A percentile compares a stretch with the other conserved stretches of the same genome.
Evolutionary conservation across 2,113 vertebrate genomes (phyloP).

Genomic region (Psittacula cyanocephala): DNA sequence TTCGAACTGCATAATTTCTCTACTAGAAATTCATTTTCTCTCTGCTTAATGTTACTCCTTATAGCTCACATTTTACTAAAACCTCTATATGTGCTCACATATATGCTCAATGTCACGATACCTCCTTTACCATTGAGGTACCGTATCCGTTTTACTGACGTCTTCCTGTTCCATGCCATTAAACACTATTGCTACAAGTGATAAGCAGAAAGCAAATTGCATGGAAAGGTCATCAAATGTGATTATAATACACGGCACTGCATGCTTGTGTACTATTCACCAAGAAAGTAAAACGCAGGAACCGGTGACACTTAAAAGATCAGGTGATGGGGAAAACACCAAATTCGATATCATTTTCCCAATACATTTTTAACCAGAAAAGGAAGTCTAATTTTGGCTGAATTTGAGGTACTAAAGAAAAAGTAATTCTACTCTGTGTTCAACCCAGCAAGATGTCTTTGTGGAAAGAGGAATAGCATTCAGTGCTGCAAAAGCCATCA

Average conservation of each 20-base stretch:
- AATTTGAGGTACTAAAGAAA: background rate
- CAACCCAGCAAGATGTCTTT: background rate
- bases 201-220: background rate
- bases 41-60: background rate
- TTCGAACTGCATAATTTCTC: background rate
- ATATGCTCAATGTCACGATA: background rate
- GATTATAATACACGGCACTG: background rate
- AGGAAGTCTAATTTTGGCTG: background rate
- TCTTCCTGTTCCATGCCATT: background rate
- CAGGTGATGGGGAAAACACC: background rate
- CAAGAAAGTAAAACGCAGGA: background rate
- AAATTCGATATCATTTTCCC: background rate
- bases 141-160: accelerated
- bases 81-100: background rate
- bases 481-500: background rate
- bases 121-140: background rate
- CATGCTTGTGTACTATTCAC: accelerated
- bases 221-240: background rate
- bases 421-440: background rate
- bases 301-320: background rate
- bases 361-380: background rate
- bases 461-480: background rate
- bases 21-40: background rate
- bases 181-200: background rate
- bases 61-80: background rate